Conservation (phyloP, 2,888 invertebrate genomes). For the Coleophora flavipennella region DNA sequence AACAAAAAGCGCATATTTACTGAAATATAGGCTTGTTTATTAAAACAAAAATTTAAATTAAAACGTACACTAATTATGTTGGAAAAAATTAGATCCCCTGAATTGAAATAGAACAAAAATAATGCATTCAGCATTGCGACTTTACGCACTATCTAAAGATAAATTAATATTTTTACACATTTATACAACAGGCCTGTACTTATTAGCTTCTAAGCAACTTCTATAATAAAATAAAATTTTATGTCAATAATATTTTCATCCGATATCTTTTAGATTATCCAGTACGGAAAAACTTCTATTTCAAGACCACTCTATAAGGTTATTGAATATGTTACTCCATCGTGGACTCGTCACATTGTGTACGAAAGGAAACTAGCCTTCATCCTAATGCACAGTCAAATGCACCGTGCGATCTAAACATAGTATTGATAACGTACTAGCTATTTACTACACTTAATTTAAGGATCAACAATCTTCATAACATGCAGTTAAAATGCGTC, state of each 20-base stretch:
- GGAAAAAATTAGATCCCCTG: constrained; percentile 3
- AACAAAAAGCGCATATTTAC: neutral
- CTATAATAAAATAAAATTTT: no score
- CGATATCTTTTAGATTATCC: no score
- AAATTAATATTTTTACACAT: constrained; percentile 60
- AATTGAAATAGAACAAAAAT: constrained; percentile 33
- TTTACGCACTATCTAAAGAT: constrained; percentile 46
- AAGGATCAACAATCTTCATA: neutral
- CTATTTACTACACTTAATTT: neutral
- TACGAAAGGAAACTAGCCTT: neutral
- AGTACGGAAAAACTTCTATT: no score
- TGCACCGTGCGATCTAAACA: neutral
- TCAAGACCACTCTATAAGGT: no score
- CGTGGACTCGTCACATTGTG: no score
- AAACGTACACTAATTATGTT: constrained; percentile 1
- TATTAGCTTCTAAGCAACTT: constrained; percentile 1
- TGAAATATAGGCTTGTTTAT: neutral
- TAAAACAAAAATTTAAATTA: neutral
- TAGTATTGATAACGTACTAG: neutral
- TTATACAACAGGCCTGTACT: constrained; percentile 36
- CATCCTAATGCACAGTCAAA: neutral
- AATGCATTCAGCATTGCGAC: constrained; percentile 50
- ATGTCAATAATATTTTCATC: no score
- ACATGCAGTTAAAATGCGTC: constrained; percentile 2
- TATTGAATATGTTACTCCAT: no score